A percentile compares a stretch with the other conserved stretches of the same genome.
phyloP scores from a whole-genome alignment of 2,113 vertebrate species.

The Pangasianodon gigas region DNA sequence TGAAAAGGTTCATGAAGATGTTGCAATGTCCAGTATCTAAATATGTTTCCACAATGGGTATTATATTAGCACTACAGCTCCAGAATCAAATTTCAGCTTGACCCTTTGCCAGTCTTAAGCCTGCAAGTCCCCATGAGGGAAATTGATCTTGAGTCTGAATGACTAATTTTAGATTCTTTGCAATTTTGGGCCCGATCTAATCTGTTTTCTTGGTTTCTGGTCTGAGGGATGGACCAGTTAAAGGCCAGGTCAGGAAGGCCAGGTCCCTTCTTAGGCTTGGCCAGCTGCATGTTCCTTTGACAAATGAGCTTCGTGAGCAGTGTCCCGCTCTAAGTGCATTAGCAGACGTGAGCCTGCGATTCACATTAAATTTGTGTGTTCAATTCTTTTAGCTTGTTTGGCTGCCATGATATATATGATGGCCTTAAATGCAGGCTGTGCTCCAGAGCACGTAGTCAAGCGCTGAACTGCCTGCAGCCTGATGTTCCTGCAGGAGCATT shows the following conservation, averaged over 20 bases:
- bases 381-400: slow-evolving; percentile 59
- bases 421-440: slow-evolving; percentile 29
- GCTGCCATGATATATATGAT: slow-evolving; percentile 29
- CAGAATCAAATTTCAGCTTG: not conserved
- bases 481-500: slow-evolving; percentile 55
- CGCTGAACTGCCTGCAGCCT: slow-evolving; percentile 32
- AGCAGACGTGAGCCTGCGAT: slow-evolving; percentile 64
- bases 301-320: slow-evolving; percentile 64
- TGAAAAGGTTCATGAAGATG: not conserved
- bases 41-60: not conserved
- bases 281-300: slow-evolving; percentile 61
- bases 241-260: slow-evolving; percentile 51
- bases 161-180: slow-evolving; percentile 31
- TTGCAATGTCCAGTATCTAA: too few relatives aligned
- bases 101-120: slow-evolving; percentile 9
- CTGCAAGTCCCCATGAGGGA: slow-evolving; percentile 17
- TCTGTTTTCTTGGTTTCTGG: slow-evolving; percentile 49
- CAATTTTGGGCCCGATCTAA: slow-evolving; percentile 27
- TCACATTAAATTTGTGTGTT: slow-evolving; percentile 61
- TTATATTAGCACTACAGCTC: slow-evolving; percentile 20
- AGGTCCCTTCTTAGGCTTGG: slow-evolving; percentile 40
- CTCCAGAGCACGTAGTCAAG: not conserved
- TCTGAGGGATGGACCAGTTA: slow-evolving; percentile 48
- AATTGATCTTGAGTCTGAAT: slow-evolving; percentile 30
- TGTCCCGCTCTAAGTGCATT: slow-evolving; percentile 63